Evolutionary conservation across 2,113 vertebrate species (phyloP).

Genomic region (Chitala chitala): DNA sequence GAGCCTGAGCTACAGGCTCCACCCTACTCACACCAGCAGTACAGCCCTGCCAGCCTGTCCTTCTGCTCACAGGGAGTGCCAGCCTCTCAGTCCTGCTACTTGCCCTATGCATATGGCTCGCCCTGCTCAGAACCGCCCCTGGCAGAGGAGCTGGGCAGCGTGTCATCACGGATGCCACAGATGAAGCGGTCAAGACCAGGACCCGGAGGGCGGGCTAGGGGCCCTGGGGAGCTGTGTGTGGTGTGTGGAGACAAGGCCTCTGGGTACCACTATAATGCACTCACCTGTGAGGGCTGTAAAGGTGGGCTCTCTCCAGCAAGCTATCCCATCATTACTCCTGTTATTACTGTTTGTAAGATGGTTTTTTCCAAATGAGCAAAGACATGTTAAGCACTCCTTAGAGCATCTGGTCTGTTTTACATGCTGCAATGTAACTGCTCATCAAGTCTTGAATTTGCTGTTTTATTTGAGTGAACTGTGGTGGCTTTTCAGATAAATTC

Average conservation of each 20-base stretch:
- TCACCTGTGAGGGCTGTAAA: constrained; percentile 94
- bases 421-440: not conserved
- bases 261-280: constrained; percentile 89
- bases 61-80: constrained; percentile 66
- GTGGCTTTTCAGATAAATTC: too few relatives aligned
- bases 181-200: constrained; percentile 65
- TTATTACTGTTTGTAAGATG: too few relatives aligned
- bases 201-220: constrained; percentile 62
- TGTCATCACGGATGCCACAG: constrained; percentile 47
- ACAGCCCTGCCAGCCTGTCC: constrained; percentile 56
- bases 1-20: constrained; percentile 73
- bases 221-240: constrained; percentile 84
- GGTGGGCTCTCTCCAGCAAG: constrained; percentile 55
- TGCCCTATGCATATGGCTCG: constrained; percentile 60
- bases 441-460: too few relatives aligned
- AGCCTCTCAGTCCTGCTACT: constrained; percentile 64
- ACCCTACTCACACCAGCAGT: constrained; percentile 73
- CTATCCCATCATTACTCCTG: not conserved
- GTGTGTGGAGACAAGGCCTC: constrained; percentile 92
- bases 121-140: constrained; percentile 55
- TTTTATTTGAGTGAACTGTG: not conserved
- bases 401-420: too few relatives aligned
- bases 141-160: constrained; percentile 45
- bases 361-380: too few relatives aligned
- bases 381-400: too few relatives aligned